Evolutionary conservation across 2,113 vertebrate species (phyloP).

Genomic region (Heterotis niloticus): DNA sequence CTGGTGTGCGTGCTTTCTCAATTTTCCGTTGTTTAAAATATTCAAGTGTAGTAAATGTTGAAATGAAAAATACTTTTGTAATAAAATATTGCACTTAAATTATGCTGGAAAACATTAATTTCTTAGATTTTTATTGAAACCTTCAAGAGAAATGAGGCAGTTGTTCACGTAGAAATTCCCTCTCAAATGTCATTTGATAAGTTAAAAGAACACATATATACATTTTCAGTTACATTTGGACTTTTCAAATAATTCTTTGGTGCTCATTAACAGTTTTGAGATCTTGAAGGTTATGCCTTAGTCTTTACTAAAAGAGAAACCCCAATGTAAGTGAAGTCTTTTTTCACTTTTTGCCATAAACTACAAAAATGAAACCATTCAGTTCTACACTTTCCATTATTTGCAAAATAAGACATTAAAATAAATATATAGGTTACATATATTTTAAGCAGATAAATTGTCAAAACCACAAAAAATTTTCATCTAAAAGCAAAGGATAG

Average conservation of each 20-base stretch:
- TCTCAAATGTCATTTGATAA: conserved; percentile 1
- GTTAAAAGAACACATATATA: conserved; percentile 19
- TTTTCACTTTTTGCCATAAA: background rate
- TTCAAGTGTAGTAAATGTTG: too few species aligned
- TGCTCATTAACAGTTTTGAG: background rate
- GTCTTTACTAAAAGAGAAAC: background rate
- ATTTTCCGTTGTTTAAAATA: too few species aligned
- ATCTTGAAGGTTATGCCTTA: background rate
- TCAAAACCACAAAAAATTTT: too few species aligned
- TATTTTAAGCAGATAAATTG: background rate
- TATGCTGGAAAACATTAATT: background rate
- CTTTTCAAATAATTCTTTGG: conserved; percentile 2
- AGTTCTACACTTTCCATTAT: background rate
- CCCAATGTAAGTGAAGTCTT: background rate
- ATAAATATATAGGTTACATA: background rate
- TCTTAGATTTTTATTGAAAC: background rate
- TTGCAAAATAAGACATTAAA: background rate
- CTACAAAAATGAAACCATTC: background rate
- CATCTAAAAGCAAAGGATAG: too few species aligned
- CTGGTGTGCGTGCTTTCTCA: too few species aligned
- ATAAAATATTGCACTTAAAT: background rate
- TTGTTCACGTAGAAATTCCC: conserved; percentile 5
- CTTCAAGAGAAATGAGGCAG: background rate
- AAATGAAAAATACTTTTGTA: too few species aligned
- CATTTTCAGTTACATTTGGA: conserved; percentile 2